Conservation (phyloP, 2,888 invertebrate genomes). For the Leistus spinibarbis region DNA sequence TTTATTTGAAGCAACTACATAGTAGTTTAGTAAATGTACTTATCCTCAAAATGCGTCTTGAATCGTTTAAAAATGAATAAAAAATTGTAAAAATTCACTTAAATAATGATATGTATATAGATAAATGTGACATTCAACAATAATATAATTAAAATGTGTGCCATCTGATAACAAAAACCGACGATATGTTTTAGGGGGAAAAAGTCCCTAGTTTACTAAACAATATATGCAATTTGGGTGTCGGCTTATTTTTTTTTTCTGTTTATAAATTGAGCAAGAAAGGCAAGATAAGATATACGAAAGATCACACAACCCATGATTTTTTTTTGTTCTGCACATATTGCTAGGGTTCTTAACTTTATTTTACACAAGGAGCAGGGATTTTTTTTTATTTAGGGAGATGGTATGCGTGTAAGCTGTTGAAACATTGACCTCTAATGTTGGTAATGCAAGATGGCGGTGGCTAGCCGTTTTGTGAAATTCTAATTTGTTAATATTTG, state of each 20-base stretch:
- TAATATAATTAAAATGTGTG: slow-evolving; percentile 18
- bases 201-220: background rate
- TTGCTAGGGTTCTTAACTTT: background rate
- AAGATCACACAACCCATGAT: slow-evolving; percentile 29
- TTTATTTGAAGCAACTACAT: background rate
- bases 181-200: background rate
- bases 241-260: background rate
- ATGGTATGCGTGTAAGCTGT: background rate
- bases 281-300: slow-evolving; percentile 30
- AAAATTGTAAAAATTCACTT: background rate
- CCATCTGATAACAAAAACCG: slow-evolving; percentile 2
- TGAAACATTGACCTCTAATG: background rate
- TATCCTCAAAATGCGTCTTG: background rate
- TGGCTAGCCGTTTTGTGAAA: background rate
- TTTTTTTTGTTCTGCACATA: background rate
- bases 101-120: slow-evolving; percentile 37
- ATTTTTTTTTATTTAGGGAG: background rate
- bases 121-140: slow-evolving; percentile 17
- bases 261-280: slow-evolving; percentile 37
- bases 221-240: slow-evolving; percentile 17
- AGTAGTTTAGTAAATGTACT: background rate
- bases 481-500: background rate
- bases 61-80: background rate
- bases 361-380: background rate
- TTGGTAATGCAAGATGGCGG: background rate